These are phyloP conservation scores for Drosophila affinis DNA, from an alignment of 2,888 invertebrate species.

Conservation along the genomic window DNA sequence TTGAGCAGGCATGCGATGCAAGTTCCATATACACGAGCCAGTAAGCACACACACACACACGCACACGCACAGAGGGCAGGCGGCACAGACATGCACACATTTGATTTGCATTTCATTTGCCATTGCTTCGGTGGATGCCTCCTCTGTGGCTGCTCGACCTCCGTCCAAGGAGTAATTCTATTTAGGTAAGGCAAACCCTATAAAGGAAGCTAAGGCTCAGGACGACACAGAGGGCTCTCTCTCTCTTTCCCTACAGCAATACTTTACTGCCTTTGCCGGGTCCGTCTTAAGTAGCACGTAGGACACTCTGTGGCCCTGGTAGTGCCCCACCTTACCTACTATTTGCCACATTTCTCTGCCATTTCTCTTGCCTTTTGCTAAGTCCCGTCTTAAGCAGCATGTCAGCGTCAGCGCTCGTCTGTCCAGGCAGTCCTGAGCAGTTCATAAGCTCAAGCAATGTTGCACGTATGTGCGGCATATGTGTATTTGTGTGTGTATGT, in stretches of 20 bases:
- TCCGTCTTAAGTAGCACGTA: constrained; percentile 27
- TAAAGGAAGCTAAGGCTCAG: too few relatives aligned
- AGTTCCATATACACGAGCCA: constrained; percentile 21
- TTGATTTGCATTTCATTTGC: constrained; percentile 74
- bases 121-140: constrained; percentile 19
- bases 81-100: constrained; percentile 28
- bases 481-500: constrained; percentile 12
- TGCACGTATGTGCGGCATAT: constrained; percentile 1
- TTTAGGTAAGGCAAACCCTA: not conserved
- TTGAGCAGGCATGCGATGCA: constrained; percentile 29
- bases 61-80: not conserved
- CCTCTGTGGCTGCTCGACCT: not conserved
- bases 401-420: constrained; percentile 51
- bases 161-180: not conserved
- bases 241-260: too few relatives aligned
- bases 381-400: constrained; percentile 72
- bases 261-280: too few relatives aligned
- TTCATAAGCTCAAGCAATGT: constrained; percentile 7
- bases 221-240: too few relatives aligned
- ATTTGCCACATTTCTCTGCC: not conserved
- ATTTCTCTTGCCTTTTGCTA: constrained; percentile 46
- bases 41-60: constrained; percentile 7
- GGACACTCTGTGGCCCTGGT: constrained; percentile 7
- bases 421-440: constrained; percentile 18
- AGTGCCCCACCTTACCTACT: not conserved